Evolutionary conservation across 2,888 invertebrate species (phyloP).

Genomic region (Pseudolycoriella hygida): DNA sequence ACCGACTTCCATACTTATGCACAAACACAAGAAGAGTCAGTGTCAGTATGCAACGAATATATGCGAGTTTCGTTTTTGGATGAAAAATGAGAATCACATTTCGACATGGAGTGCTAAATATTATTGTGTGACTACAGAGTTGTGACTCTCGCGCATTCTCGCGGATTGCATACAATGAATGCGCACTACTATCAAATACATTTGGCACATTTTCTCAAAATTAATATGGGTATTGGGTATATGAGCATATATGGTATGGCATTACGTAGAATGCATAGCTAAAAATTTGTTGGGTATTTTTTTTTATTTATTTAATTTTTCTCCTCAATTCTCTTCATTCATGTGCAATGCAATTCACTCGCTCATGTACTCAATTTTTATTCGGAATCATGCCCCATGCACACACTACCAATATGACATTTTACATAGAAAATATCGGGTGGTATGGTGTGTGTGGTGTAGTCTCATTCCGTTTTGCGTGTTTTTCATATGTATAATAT

Average conservation of each 20-base stretch:
- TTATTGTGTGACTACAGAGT: no score
- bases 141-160: slow-evolving; percentile 1
- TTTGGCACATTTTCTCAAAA: background rate
- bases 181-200: background rate
- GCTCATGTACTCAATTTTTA: background rate
- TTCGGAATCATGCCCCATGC: background rate
- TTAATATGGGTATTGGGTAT: no score
- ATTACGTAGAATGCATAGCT: no score
- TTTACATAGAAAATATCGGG: background rate
- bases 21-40: background rate
- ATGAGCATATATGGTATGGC: no score
- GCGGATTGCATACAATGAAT: background rate
- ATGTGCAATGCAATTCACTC: slow-evolving; percentile 1
- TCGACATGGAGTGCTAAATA: no score
- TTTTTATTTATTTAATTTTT: background rate
- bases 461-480: background rate
- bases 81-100: background rate
- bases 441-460: background rate
- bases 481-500: background rate
- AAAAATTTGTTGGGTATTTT: background rate
- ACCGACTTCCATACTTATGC: no score
- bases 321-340: slow-evolving; percentile 1
- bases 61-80: slow-evolving; percentile 3
- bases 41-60: slow-evolving; percentile 2
- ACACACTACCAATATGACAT: background rate